A percentile compares a stretch with the other conserved stretches of the same genome.
Evolutionary conservation across 2,797 vertebrate species (phyloP).

Genomic region (Rhinophrynus dorsalis): DNA sequence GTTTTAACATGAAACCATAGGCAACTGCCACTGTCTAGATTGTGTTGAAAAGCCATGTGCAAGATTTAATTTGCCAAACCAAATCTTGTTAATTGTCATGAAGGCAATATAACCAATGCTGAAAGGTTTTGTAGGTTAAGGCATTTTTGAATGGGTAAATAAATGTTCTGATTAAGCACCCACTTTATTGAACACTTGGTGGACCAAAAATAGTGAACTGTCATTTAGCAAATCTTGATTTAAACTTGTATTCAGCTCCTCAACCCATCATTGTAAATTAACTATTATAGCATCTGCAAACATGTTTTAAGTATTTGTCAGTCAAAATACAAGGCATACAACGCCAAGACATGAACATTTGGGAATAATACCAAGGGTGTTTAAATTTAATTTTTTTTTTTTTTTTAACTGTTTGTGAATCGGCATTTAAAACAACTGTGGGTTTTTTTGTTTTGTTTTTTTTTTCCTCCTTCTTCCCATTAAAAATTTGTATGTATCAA

Average conservation of each 20-base stretch:
- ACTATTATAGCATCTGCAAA: constrained; percentile 75
- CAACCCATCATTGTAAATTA: constrained; percentile 75
- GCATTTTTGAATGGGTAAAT: constrained; percentile 68
- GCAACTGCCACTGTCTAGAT: constrained; percentile 91
- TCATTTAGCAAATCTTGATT: constrained; percentile 74
- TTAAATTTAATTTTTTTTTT: constrained; percentile 62
- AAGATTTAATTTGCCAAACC: constrained; percentile 93
- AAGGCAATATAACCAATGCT: constrained; percentile 80
- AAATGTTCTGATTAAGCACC: constrained; percentile 69
- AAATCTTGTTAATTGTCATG: constrained; percentile 79
- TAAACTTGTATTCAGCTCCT: constrained; percentile 72
- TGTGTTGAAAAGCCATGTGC: constrained; percentile 89
- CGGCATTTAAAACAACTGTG: constrained; percentile 75
- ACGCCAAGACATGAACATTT: constrained; percentile 73
- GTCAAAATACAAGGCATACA: constrained; percentile 71
- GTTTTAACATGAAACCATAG: constrained; percentile 87
- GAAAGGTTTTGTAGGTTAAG: constrained; percentile 75
- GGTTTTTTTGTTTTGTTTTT: background rate
- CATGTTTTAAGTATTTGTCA: constrained; percentile 69
- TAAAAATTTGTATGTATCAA: constrained; percentile 82
- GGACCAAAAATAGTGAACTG: constrained; percentile 80
- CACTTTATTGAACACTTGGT: constrained; percentile 76
- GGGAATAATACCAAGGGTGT: constrained; percentile 68
- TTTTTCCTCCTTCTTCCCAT: constrained; percentile 70
- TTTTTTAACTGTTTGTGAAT: constrained; percentile 71